phyloP scores from a whole-genome alignment of 2,888 invertebrate genomes.

The Phortica magna region DNA sequence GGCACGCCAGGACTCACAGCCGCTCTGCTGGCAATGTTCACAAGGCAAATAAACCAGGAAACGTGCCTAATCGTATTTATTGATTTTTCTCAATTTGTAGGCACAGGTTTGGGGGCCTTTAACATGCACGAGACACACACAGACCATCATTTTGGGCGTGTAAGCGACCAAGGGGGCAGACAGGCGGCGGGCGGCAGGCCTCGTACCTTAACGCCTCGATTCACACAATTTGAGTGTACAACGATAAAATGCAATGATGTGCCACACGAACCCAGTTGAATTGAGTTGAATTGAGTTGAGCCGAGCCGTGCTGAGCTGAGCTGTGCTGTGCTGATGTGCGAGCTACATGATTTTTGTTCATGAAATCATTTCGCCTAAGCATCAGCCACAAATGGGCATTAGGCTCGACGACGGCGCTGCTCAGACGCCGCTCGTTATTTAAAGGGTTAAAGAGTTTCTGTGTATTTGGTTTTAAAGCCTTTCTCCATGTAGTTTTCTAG shows the following conservation, averaged over 20 bases:
- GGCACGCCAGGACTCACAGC: constrained; percentile 22
- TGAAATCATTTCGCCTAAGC: constrained; percentile 61
- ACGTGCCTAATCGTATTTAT: constrained; percentile 73
- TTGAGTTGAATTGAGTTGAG: neutral
- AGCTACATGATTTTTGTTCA: constrained; percentile 68
- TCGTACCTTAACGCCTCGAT: constrained; percentile 73
- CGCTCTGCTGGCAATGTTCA: constrained; percentile 32
- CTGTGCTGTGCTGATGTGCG: constrained; percentile 11
- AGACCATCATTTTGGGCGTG: neutral
- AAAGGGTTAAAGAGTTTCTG: constrained; percentile 15
- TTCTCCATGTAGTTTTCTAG: neutral
- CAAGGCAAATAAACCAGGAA: constrained; percentile 63
- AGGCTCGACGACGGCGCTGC: constrained; percentile 46
- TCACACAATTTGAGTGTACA: constrained; percentile 70
- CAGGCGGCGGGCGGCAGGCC: constrained; percentile 38
- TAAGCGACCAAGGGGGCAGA: neutral
- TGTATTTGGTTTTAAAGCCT: neutral
- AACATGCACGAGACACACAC: neutral
- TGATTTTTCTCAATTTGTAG: constrained; percentile 67
- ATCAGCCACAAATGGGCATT: constrained; percentile 8
- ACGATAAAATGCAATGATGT: constrained; percentile 65
- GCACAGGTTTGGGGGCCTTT: constrained; percentile 2
- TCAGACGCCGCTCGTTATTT: neutral
- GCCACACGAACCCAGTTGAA: neutral
- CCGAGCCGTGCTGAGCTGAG: neutral